Evolutionary conservation across 2,888 invertebrate genomes (phyloP).

Genomic region (Ariolimax columbianus): DNA sequence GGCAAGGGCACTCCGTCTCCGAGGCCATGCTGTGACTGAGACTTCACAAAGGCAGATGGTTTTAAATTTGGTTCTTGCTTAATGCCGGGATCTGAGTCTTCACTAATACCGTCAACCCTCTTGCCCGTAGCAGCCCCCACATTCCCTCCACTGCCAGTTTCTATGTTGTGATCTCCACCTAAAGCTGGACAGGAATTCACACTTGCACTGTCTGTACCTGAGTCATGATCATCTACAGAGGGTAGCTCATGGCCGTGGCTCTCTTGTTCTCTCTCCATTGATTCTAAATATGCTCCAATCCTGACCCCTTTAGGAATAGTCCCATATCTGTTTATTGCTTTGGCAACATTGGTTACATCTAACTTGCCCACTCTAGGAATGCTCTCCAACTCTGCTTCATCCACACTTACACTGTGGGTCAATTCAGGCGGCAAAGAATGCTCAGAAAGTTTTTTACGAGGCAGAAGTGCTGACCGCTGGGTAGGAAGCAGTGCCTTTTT

Average conservation of each 20-base stretch:
- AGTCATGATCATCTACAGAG: slow-evolving; percentile 70
- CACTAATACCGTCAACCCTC: slow-evolving; percentile 43
- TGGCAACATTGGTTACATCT: slow-evolving; percentile 96
- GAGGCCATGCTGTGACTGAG: slow-evolving; percentile 74
- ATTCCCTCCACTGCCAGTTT: slow-evolving; percentile 11
- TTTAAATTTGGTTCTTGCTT: slow-evolving; percentile 73
- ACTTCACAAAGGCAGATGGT: slow-evolving; percentile 75
- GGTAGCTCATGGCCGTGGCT: slow-evolving; percentile 55
- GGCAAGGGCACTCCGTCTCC: slow-evolving; percentile 53
- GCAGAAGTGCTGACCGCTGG: slow-evolving; percentile 60
- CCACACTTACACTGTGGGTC: slow-evolving; percentile 50
- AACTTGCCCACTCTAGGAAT: slow-evolving; percentile 87
- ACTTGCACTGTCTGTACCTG: slow-evolving; percentile 73
- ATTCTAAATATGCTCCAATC: slow-evolving; percentile 97
- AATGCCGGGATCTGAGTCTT: slow-evolving; percentile 63
- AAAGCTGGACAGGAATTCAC: slow-evolving; percentile 68
- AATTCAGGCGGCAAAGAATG: slow-evolving; percentile 56
- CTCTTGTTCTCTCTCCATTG: slow-evolving; percentile 82
- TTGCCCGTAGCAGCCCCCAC: not conserved
- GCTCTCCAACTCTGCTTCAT: slow-evolving; percentile 44
- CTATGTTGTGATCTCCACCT: slow-evolving; percentile 48
- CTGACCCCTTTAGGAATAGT: slow-evolving; percentile 97
- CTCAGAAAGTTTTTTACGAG: slow-evolving; percentile 61
- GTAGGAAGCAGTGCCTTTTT: slow-evolving; percentile 73
- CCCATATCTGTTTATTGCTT: slow-evolving; percentile 93